A percentile compares a stretch with the other conserved stretches of the same genome.
These are phyloP conservation scores for Ornithorhynchus anatinus DNA, from an alignment of 2,113 vertebrate genomes.

Conservation along the genomic window DNA sequence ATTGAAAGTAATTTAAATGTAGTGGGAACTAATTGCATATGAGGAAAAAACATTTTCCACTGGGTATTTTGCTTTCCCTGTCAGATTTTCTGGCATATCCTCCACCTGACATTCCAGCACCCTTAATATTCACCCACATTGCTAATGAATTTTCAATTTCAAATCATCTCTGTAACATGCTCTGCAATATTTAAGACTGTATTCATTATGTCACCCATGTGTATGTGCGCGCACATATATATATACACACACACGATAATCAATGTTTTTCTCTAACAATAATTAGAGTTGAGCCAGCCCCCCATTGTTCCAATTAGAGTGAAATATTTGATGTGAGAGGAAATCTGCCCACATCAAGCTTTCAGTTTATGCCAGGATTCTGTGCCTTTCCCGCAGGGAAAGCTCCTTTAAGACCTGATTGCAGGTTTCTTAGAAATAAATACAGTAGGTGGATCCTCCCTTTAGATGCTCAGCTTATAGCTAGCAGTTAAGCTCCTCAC, in stretches of 20 bases:
- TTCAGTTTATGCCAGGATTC: not conserved
- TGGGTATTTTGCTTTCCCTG: not conserved
- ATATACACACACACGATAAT: not conserved
- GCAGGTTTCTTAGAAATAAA: conserved; percentile 27
- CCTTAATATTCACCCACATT: not conserved
- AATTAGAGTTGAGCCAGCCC: not conserved
- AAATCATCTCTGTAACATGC: not conserved
- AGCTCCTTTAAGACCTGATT: conserved; percentile 26
- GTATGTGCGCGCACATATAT: conserved; percentile 11
- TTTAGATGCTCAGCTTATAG: conserved; percentile 56
- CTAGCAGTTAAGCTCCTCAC: conserved; percentile 60
- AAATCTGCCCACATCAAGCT: not conserved
- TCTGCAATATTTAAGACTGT: not conserved
- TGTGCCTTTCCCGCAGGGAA: conserved; percentile 32
- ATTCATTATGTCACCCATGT: conserved; percentile 18
- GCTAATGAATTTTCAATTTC: conserved; percentile 23
- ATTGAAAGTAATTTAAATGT: conserved; percentile 39
- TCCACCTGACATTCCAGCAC: not conserved
- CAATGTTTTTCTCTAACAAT: conserved; percentile 20
- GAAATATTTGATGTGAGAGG: conserved; percentile 14
- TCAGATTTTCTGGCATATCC: conserved; percentile 23
- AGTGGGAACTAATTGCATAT: conserved; percentile 38
- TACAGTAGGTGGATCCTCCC: conserved; percentile 17
- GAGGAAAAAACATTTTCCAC: conserved; percentile 31
- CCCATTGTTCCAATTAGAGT: conserved; percentile 5